Conservation (phyloP, 2,113 vertebrate genomes). For the Cyrtonyx montezumae region DNA sequence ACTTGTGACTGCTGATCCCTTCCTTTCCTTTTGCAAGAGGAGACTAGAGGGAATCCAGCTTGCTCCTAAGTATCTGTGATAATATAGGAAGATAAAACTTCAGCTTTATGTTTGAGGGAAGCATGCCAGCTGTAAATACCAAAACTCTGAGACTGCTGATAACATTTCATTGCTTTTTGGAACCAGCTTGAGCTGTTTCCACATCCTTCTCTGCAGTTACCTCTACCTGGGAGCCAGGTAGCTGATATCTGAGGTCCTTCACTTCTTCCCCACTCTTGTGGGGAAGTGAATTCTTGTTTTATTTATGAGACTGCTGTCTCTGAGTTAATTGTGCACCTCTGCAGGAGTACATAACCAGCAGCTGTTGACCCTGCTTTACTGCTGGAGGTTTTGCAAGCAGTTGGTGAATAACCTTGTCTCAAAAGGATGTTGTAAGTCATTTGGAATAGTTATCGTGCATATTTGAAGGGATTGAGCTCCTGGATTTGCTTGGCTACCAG, state of each 20-base stretch:
- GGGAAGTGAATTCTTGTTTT: fast-evolving
- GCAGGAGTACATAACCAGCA: not conserved
- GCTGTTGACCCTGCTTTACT: not conserved
- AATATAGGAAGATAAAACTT: not conserved
- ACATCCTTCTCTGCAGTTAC: not conserved
- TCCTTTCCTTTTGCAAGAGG: not conserved
- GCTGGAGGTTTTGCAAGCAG: not conserved
- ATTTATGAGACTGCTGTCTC: not conserved
- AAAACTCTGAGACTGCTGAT: not conserved
- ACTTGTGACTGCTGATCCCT: not conserved
- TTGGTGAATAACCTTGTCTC: not conserved
- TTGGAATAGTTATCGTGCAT: not conserved
- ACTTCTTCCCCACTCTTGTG: not conserved
- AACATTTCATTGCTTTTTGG: not conserved
- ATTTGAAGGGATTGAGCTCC: not conserved
- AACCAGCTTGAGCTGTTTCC: not conserved
- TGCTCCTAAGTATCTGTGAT: not conserved
- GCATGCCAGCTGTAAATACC: fast-evolving
- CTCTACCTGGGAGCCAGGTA: not conserved
- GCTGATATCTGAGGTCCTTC: not conserved
- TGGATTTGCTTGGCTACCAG: not conserved
- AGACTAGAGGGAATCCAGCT: not conserved
- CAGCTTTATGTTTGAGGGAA: not conserved
- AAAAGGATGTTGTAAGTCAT: not conserved
- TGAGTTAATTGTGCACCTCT: not conserved